These are phyloP conservation scores for Drosophila tripunctata DNA, from an alignment of 2,888 invertebrate genomes.

Conservation along the genomic window DNA sequence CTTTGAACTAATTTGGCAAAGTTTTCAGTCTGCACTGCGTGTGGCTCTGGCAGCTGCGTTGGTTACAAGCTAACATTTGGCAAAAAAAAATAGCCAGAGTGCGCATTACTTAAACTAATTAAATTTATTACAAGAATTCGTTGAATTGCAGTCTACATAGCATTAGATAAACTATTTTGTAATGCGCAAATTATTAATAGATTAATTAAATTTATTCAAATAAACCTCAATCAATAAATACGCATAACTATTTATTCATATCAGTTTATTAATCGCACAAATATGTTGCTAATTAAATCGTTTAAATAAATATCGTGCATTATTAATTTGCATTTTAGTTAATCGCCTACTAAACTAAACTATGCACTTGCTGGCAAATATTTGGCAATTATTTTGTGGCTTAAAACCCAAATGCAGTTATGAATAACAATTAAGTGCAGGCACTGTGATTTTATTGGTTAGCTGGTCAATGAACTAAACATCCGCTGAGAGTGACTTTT, in stretches of 20 bases:
- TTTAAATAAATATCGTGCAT: conserved; percentile 58
- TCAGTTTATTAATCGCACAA: conserved; percentile 8
- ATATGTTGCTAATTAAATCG: conserved; percentile 60
- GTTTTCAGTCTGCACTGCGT: conserved; percentile 54
- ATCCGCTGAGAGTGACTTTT: background rate
- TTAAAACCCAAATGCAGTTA: conserved; percentile 5
- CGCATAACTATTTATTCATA: background rate
- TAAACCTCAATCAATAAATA: conserved; percentile 3
- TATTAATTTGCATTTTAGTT: conserved; percentile 67
- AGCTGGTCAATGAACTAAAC: conserved; percentile 9
- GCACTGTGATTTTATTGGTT: conserved; percentile 8
- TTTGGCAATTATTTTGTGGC: conserved; percentile 50
- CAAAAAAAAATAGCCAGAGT: conserved; percentile 41
- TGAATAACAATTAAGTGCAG: conserved; percentile 34
- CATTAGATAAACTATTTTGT: background rate
- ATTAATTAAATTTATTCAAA: conserved; percentile 19
- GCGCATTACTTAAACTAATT: conserved; percentile 73
- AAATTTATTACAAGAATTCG: conserved; percentile 58
- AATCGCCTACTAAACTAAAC: conserved; percentile 4
- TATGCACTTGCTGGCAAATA: conserved; percentile 49
- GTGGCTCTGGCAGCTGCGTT: conserved; percentile 69
- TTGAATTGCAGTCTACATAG: background rate
- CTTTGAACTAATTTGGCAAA: conserved; percentile 77
- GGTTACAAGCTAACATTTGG: conserved; percentile 20
- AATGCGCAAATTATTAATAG: background rate